Percentiles rank a stretch among this genome's conserved stretches.
These are phyloP conservation scores for Acanthis flammea DNA, from an alignment of 2,797 vertebrate genomes.

Conservation along the genomic window DNA sequence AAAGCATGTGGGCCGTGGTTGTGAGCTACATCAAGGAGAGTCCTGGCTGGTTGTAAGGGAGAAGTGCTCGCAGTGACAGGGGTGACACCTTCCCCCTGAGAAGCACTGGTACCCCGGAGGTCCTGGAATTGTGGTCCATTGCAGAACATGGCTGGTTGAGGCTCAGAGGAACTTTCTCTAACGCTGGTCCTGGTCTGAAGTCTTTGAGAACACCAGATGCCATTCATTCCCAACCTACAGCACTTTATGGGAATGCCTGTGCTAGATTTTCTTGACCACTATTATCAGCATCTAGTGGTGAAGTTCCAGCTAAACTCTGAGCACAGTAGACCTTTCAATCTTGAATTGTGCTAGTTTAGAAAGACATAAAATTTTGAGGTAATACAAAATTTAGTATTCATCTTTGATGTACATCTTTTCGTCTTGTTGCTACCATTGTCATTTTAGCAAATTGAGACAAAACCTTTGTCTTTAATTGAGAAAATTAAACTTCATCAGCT, in stretches of 20 bases:
- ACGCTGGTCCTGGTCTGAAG: background rate
- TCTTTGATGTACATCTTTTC: background rate
- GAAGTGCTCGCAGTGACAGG: background rate
- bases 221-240: background rate
- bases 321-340: background rate
- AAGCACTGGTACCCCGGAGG: background rate
- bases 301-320: background rate
- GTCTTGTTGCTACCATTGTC: background rate
- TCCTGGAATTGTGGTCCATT: background rate
- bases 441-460: background rate
- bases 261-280: background rate
- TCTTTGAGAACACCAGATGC: background rate
- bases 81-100: background rate
- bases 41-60: background rate
- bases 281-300: background rate
- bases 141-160: background rate
- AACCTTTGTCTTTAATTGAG: background rate
- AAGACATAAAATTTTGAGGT: background rate
- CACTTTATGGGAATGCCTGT: background rate
- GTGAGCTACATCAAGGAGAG: background rate
- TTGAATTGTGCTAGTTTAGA: background rate
- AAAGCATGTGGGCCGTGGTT: background rate
- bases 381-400: background rate
- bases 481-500: background rate
- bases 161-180: background rate